These are phyloP conservation scores for Sebastes vulpes DNA, from an alignment of 2,797 vertebrate genomes.

Conservation along the genomic window DNA sequence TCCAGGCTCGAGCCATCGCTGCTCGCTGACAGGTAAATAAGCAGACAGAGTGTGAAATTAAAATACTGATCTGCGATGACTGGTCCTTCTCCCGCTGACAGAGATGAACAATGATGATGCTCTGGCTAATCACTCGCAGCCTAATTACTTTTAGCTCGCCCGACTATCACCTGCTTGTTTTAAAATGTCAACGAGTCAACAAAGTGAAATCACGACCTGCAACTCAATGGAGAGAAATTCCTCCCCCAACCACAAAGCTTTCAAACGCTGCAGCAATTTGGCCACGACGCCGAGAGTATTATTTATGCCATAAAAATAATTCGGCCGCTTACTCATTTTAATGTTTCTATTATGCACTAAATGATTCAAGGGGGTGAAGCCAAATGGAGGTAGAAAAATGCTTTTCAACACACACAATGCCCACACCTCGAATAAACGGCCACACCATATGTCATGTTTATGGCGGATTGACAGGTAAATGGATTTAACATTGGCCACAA, in stretches of 20 bases:
- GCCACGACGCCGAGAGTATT: constrained; percentile 30
- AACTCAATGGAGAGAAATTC: constrained; percentile 17
- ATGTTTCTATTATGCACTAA: constrained; percentile 67
- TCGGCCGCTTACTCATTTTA: constrained; percentile 67
- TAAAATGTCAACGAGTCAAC: constrained; percentile 44
- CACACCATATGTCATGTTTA: constrained; percentile 62
- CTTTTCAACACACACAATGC: constrained; percentile 45
- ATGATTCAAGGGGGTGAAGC: constrained; percentile 57
- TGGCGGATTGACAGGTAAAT: constrained; percentile 66
- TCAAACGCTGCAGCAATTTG: constrained; percentile 46
- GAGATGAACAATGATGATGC: constrained; percentile 51
- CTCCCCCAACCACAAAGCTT: constrained; percentile 18
- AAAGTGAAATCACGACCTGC: constrained; percentile 37
- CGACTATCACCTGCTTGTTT: constrained; percentile 46
- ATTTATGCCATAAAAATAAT: constrained; percentile 65
- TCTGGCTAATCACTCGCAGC: constrained; percentile 57
- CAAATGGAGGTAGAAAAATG: constrained; percentile 58
- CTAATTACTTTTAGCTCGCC: constrained; percentile 65
- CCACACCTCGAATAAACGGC: constrained; percentile 29
- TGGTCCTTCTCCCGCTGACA: constrained; percentile 50
- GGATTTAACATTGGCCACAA: constrained; percentile 67
- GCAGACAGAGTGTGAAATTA: constrained; percentile 59
- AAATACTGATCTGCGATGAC: constrained; percentile 55
- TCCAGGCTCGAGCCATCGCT: constrained; percentile 5
- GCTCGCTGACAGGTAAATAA: constrained; percentile 59